Conservation (phyloP, 2,113 vertebrate species). For the Proterorhinus semilunaris region DNA sequence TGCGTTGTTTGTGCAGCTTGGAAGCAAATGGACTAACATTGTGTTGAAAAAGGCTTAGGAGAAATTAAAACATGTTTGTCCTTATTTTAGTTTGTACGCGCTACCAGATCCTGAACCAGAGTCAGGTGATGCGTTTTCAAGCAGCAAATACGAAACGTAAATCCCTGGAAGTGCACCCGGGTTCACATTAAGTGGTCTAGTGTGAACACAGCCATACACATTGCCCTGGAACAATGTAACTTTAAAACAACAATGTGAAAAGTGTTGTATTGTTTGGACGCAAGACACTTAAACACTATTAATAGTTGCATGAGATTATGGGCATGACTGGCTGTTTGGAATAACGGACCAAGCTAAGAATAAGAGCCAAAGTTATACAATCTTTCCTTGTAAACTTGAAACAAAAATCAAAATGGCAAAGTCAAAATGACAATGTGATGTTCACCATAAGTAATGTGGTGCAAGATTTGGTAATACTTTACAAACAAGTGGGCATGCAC, state of each 20-base stretch:
- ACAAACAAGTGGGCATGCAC: slow-evolving; percentile 63
- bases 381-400: slow-evolving; percentile 23
- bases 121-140: too few species aligned
- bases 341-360: slow-evolving; percentile 53
- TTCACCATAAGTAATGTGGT: slow-evolving; percentile 15
- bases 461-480: slow-evolving; percentile 13
- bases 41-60: too few species aligned
- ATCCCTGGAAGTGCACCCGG: too few species aligned
- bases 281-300: slow-evolving; percentile 65
- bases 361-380: slow-evolving; percentile 33
- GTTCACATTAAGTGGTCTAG: too few species aligned
- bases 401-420: neutral
- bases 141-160: too few species aligned
- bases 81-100: too few species aligned
- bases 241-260: slow-evolving; percentile 65
- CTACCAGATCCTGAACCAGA: too few species aligned
- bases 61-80: too few species aligned
- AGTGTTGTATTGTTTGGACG: slow-evolving; percentile 58
- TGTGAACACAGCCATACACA: slow-evolving; percentile 22
- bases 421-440: slow-evolving; percentile 20
- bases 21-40: too few species aligned
- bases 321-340: slow-evolving; percentile 73
- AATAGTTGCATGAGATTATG: slow-evolving; percentile 76
- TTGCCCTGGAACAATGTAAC: slow-evolving; percentile 67
- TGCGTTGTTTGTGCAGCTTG: too few species aligned